phyloP scores from a whole-genome alignment of 2,113 vertebrate genomes.

The Cynopterus brachyotis region DNA sequence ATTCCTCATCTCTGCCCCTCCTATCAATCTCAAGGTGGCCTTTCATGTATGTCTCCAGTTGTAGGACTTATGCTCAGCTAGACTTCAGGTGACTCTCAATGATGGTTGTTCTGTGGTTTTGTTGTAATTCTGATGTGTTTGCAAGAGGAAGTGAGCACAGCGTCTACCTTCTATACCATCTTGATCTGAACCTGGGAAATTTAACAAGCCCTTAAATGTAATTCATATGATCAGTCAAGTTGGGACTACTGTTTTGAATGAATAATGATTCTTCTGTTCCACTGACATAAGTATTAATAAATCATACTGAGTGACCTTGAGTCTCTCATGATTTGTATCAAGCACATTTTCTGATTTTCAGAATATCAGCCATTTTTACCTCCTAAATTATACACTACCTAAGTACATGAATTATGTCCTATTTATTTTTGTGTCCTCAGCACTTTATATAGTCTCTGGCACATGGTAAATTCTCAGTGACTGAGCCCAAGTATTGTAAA shows the following conservation, averaged over 20 bases:
- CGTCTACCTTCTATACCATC: too few relatives aligned
- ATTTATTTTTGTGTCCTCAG: not conserved
- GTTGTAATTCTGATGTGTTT: too few relatives aligned
- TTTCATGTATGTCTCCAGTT: too few relatives aligned
- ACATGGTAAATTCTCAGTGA: not conserved
- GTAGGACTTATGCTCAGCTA: too few relatives aligned
- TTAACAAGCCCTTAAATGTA: not conserved
- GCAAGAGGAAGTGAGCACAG: too few relatives aligned
- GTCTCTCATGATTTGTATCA: conserved; percentile 3
- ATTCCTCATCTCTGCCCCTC: too few relatives aligned
- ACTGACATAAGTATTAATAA: conserved; percentile 6
- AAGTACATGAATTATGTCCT: not conserved
- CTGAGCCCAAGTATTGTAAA: not conserved
- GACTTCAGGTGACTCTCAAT: too few relatives aligned
- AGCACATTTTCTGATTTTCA: conserved; percentile 26
- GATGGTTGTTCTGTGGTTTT: too few relatives aligned
- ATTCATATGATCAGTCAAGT: conserved; percentile 2
- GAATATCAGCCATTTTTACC: not conserved
- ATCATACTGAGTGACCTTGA: not conserved
- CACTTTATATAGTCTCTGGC: not conserved
- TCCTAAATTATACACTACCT: not conserved
- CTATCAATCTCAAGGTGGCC: too few relatives aligned
- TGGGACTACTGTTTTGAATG: conserved; percentile 5
- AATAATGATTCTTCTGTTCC: not conserved
- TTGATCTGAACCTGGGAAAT: too few relatives aligned